Evolutionary conservation across 2,113 vertebrate genomes (phyloP).

Genomic region (Scopus umbretta): DNA sequence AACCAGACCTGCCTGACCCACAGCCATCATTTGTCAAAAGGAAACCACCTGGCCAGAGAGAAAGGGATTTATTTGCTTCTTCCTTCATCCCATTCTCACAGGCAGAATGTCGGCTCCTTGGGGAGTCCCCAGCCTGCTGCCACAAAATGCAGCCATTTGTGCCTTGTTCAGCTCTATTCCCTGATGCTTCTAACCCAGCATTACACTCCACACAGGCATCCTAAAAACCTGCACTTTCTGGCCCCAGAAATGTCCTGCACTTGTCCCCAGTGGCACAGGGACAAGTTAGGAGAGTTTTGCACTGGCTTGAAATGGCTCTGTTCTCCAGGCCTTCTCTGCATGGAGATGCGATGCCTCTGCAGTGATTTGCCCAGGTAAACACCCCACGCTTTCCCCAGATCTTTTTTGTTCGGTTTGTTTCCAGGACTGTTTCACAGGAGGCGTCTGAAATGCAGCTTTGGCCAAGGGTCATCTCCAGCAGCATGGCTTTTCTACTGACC

Average conservation of each 20-base stretch:
- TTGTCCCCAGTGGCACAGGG: not conserved
- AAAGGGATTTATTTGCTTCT: not conserved
- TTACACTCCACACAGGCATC: not conserved
- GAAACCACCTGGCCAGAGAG: conserved; percentile 3
- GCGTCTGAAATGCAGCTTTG: not conserved
- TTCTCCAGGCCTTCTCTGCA: not conserved
- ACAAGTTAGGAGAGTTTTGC: not conserved
- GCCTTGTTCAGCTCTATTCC: not conserved
- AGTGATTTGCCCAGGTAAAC: not conserved
- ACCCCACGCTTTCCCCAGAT: not conserved
- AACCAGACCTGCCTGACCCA: conserved; percentile 22
- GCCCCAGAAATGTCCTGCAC: not conserved
- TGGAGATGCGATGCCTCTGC: not conserved
- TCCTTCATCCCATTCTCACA: not conserved
- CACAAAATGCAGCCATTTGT: not conserved
- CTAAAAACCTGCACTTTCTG: not conserved
- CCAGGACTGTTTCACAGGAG: not conserved
- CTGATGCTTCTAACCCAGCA: not conserved
- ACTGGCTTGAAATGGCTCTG: not conserved
- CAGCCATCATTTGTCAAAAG: not conserved
- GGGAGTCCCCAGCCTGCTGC: not conserved
- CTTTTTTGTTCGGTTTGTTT: not conserved
- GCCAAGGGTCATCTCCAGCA: not conserved
- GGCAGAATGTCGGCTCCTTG: not conserved
- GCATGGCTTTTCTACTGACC: not conserved